A percentile compares a stretch with the other conserved stretches of the same genome.
phyloP scores from a whole-genome alignment of 2,888 invertebrate species.

The Rapana venosa region DNA sequence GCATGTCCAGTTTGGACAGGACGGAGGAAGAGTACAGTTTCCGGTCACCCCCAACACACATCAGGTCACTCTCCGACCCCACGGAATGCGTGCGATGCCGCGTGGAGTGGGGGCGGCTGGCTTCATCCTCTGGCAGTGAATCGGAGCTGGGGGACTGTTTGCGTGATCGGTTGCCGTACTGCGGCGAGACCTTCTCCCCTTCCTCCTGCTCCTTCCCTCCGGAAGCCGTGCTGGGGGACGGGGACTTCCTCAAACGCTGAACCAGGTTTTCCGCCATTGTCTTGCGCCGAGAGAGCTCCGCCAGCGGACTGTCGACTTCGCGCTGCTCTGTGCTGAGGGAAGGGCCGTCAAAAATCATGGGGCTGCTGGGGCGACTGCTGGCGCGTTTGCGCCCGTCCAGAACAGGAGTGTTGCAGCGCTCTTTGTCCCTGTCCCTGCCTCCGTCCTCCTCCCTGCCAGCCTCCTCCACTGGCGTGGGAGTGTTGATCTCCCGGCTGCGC shows the following conservation, averaged over 20 bases:
- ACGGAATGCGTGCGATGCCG: conserved; percentile 59
- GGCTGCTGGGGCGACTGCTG: conserved; percentile 70
- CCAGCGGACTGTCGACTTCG: conserved; percentile 53
- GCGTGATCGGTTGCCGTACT: conserved; percentile 39
- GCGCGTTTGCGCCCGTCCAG: conserved; percentile 68
- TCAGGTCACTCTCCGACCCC: conserved; percentile 62
- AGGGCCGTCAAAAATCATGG: conserved; percentile 59
- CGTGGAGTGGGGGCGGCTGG: conserved; percentile 35
- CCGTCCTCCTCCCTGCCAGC: conserved; percentile 47
- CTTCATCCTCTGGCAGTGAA: conserved; percentile 45
- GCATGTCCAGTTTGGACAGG: conserved; percentile 22
- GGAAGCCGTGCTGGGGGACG: conserved; percentile 40
- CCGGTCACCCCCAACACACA: background rate
- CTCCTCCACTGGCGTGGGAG: conserved; percentile 34
- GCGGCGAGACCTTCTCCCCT: conserved; percentile 52
- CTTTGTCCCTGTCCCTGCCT: conserved; percentile 13
- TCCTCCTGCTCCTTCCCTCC: conserved; percentile 51
- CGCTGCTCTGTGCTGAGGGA: conserved; percentile 16
- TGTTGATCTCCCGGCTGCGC: conserved; percentile 57
- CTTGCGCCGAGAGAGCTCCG: conserved; percentile 56
- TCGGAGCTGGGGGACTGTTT: conserved; percentile 47
- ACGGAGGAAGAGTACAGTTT: conserved; percentile 15
- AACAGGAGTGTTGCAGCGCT: conserved; percentile 54
- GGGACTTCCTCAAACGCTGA: conserved; percentile 55
- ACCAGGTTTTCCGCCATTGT: conserved; percentile 67